Evolutionary conservation across 2,113 vertebrate species (phyloP).

Genomic region (Pycnonotus jocosus): DNA sequence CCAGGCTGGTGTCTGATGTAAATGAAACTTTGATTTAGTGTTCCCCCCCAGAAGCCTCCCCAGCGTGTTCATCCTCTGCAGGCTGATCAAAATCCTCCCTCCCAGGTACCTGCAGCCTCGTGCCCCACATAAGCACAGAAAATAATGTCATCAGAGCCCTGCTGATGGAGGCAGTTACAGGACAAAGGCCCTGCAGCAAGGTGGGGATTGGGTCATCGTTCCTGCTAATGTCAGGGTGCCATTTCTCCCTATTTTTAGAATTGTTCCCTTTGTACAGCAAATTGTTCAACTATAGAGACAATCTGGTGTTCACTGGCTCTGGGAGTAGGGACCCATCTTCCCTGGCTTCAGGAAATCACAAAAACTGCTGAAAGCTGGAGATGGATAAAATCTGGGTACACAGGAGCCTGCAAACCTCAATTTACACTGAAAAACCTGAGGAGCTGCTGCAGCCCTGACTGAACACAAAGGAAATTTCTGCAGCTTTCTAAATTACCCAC

Average conservation of each 20-base stretch:
- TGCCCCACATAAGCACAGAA: constrained; percentile 29
- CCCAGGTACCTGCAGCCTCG: background rate
- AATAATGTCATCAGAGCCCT: constrained; percentile 32
- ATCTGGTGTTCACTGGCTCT: background rate
- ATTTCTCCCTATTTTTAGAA: constrained; percentile 32
- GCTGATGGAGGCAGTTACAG: constrained; percentile 26
- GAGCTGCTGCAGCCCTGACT: background rate
- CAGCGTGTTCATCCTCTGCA: background rate
- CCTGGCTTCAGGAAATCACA: background rate
- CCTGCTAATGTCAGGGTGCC: constrained; percentile 36
- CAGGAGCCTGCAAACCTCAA: background rate
- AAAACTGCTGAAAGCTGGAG: background rate
- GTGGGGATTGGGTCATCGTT: constrained; percentile 30
- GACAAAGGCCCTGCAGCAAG: constrained; percentile 31
- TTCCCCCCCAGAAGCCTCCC: constrained; percentile 22
- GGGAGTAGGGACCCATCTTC: background rate
- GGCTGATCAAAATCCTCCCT: constrained; percentile 38
- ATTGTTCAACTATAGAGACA: background rate
- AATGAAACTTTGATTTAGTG: constrained; percentile 49
- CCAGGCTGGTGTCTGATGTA: constrained; percentile 39
- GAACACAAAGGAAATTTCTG: background rate
- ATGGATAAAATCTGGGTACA: background rate
- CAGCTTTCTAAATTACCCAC: background rate
- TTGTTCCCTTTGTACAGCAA: constrained; percentile 22
- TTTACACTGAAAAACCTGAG: background rate